Percentiles rank a stretch among this genome's conserved stretches.
Conservation (phyloP, 1,140 invertebrate genomes). For the Heliconius hermathena region DNA sequence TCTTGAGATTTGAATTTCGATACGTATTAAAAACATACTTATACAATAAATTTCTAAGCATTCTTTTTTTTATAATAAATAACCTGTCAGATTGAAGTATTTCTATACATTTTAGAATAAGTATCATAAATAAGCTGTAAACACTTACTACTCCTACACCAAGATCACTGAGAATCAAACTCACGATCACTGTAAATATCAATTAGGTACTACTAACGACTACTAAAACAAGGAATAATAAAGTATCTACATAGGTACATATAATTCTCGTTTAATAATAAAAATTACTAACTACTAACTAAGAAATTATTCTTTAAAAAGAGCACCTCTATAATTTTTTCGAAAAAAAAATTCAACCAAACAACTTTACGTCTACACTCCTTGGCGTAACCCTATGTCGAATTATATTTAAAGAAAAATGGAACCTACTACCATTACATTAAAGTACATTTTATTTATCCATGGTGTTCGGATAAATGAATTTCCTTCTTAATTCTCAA, state of each 20-base stretch:
- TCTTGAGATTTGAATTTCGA: background rate
- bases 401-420: background rate
- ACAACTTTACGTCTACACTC: conserved; percentile 1
- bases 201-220: no score
- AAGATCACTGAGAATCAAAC: background rate
- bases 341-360: background rate
- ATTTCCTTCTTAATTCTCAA: conserved; percentile 53
- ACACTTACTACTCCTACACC: no score
- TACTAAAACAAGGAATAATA: no score
- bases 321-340: background rate
- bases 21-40: no score
- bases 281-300: background rate
- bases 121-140: no score
- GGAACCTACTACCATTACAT: background rate
- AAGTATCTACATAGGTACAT: no score
- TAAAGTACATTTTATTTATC: background rate
- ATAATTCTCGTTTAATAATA: background rate
- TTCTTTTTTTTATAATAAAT: no score
- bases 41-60: no score
- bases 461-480: conserved; percentile 30
- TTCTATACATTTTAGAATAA: no score
- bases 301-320: background rate
- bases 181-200: background rate
- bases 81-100: no score
- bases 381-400: background rate